These are phyloP conservation scores for Meriones unguiculatus DNA, from an alignment of 2,113 vertebrate genomes.

Conservation along the genomic window DNA sequence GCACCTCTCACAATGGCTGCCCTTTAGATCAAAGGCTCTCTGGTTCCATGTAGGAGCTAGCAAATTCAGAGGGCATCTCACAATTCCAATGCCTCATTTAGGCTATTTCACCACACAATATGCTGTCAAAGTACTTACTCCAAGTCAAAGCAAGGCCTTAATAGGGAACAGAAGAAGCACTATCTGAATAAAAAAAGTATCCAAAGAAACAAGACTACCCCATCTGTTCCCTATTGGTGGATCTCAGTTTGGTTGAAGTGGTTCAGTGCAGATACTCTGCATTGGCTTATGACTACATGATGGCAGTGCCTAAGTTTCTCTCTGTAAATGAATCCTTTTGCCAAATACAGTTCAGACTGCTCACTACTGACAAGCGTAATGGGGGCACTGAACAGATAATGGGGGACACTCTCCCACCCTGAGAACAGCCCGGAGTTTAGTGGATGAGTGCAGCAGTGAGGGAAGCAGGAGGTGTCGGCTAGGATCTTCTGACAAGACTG, in stretches of 20 bases:
- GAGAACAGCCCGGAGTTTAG: constrained; percentile 55
- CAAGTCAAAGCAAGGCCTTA: constrained; percentile 82
- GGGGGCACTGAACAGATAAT: constrained; percentile 70
- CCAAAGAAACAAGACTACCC: constrained; percentile 79
- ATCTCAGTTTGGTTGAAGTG: constrained; percentile 71
- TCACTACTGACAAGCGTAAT: constrained; percentile 75
- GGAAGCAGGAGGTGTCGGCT: no score
- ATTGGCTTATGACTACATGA: background rate
- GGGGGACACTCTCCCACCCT: constrained; percentile 52
- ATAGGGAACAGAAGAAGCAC: constrained; percentile 70
- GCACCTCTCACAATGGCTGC: constrained; percentile 57
- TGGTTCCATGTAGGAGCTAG: constrained; percentile 75
- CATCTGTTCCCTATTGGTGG: constrained; percentile 62
- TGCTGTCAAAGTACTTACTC: constrained; percentile 74
- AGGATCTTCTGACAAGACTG: no score
- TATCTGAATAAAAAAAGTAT: constrained; percentile 79
- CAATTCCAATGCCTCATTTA: constrained; percentile 78
- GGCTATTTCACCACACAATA: constrained; percentile 76
- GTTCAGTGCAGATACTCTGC: background rate
- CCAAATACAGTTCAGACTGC: constrained; percentile 75
- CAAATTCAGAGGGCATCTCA: constrained; percentile 77
- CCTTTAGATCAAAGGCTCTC: constrained; percentile 72
- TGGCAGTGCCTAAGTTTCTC: constrained; percentile 77
- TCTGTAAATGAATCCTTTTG: constrained; percentile 75
- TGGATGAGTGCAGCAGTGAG: background rate